Conservation (phyloP, 1,140 invertebrate genomes). For the Nymphalis io region DNA sequence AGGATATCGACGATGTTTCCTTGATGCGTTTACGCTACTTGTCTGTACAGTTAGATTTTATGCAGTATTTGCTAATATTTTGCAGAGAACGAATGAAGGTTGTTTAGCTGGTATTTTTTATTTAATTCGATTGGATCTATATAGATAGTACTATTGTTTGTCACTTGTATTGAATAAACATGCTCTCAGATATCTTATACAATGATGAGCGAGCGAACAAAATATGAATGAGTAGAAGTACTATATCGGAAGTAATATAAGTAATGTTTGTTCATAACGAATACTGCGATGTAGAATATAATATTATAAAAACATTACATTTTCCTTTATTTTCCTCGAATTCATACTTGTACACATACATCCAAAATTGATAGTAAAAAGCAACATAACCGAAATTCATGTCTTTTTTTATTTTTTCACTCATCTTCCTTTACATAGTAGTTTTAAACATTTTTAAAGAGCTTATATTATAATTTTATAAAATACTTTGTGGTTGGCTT, state of each 20-base stretch:
- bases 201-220: constrained; percentile 74
- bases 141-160: constrained; percentile 71
- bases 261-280: constrained; percentile 79
- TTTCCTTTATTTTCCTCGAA: constrained; percentile 79
- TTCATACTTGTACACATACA: constrained; percentile 79
- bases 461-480: no score
- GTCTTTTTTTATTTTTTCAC: constrained; percentile 65
- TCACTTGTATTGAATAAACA: constrained; percentile 65
- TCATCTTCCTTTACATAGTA: constrained; percentile 25
- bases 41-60: constrained; percentile 77
- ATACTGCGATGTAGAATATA: constrained; percentile 79
- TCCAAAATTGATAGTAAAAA: constrained; percentile 81
- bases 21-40: constrained; percentile 61
- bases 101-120: constrained; percentile 74
- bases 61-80: constrained; percentile 68
- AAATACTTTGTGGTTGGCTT: no score
- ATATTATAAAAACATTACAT: constrained; percentile 73
- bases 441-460: neutral
- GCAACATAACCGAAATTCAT: constrained; percentile 75
- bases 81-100: constrained; percentile 65
- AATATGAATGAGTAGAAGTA: constrained; percentile 73
- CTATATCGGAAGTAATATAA: constrained; percentile 74
- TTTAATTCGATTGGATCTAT: constrained; percentile 76
- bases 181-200: constrained; percentile 66
- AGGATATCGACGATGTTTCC: constrained; percentile 60